Percentiles rank a stretch among this genome's conserved stretches.
phyloP scores from a whole-genome alignment of 2,797 vertebrate genomes.

The Eidolon dupreanum region DNA sequence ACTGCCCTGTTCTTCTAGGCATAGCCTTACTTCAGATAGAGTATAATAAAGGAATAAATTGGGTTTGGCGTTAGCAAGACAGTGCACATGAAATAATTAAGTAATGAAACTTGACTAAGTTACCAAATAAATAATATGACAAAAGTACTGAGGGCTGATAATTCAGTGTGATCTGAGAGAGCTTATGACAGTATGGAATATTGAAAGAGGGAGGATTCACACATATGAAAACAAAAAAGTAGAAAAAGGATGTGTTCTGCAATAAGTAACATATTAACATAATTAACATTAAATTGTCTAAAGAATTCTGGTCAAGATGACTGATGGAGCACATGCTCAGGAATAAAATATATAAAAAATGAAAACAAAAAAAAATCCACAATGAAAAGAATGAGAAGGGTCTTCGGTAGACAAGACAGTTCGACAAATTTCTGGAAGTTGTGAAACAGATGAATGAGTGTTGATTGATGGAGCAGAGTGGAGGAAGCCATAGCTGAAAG shows the following conservation, averaged over 20 bases:
- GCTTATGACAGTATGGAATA: not conserved
- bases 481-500: not conserved
- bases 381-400: not conserved
- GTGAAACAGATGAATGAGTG: not conserved
- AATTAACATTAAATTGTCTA: slow-evolving; percentile 21
- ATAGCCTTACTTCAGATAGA: not conserved
- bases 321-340: not conserved
- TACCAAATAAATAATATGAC: not conserved
- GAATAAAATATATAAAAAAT: slow-evolving; percentile 14
- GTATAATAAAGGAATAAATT: not conserved
- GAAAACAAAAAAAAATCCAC: not conserved
- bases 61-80: not conserved
- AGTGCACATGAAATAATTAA: not conserved
- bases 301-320: not conserved
- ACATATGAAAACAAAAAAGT: not conserved
- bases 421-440: not conserved
- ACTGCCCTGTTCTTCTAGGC: not conserved
- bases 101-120: not conserved
- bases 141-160: not conserved
- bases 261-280: slow-evolving; percentile 1
- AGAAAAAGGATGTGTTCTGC: not conserved
- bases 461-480: not conserved
- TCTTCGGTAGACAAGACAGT: not conserved
- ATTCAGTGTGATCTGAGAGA: not conserved
- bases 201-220: not conserved